These are phyloP conservation scores for Nyctibius grandis DNA, from an alignment of 2,797 vertebrate species.

Conservation along the genomic window DNA sequence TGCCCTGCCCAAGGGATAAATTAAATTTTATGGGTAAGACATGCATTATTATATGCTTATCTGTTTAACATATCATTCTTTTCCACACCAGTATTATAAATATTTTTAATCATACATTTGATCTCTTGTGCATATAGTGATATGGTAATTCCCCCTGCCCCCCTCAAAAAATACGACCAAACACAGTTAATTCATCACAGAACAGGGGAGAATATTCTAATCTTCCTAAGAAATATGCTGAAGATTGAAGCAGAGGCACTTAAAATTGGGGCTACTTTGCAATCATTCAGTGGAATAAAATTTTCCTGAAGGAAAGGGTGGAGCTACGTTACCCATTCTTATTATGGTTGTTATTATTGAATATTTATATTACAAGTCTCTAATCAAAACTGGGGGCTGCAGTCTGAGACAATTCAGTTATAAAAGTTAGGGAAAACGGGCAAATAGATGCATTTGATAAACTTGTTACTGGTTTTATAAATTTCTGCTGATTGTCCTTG, in stretches of 20 bases:
- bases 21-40: constrained; percentile 79
- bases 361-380: background rate
- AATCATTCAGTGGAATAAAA: background rate
- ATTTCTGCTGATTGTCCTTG: background rate
- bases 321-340: background rate
- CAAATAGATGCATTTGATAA: background rate
- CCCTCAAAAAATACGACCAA: constrained; percentile 53
- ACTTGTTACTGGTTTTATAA: background rate
- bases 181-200: constrained; percentile 66
- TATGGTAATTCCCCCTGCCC: constrained; percentile 62
- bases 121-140: constrained; percentile 64
- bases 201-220: constrained; percentile 58
- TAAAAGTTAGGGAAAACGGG: background rate
- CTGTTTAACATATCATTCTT: constrained; percentile 78
- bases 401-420: background rate
- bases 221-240: constrained; percentile 41
- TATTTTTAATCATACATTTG: constrained; percentile 77
- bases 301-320: constrained; percentile 42
- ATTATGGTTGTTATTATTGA: background rate
- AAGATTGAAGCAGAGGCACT: constrained; percentile 30
- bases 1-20: constrained; percentile 74
- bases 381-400: background rate
- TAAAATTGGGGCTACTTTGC: constrained; percentile 9
- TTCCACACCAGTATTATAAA: constrained; percentile 73
- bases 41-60: constrained; percentile 77